Evolutionary conservation across 2,888 invertebrate genomes (phyloP).

Genomic region (Zygaena filipendulae): DNA sequence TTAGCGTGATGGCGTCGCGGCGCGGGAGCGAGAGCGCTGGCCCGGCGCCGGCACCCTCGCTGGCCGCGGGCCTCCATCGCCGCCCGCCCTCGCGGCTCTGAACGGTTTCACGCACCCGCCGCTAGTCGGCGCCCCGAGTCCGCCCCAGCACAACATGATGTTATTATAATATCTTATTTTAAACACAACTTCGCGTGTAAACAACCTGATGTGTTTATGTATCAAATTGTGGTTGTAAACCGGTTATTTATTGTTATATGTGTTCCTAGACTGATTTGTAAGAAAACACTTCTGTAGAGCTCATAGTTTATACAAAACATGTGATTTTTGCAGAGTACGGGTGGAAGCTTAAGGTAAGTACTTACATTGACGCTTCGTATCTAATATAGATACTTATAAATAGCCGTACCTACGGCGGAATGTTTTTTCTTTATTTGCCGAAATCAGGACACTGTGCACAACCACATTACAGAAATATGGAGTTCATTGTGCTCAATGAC

Average conservation of each 20-base stretch:
- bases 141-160: conserved; percentile 51
- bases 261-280: neutral
- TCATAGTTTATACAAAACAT: conserved; percentile 10
- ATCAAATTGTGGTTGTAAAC: conserved; percentile 23
- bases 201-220: conserved; percentile 51
- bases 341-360: conserved; percentile 29
- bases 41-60: conserved; percentile 25
- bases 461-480: too few relatives aligned
- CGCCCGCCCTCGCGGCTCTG: conserved; percentile 39
- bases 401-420: too few relatives aligned
- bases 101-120: conserved; percentile 35
- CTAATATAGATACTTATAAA: too few relatives aligned
- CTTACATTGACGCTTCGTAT: too few relatives aligned
- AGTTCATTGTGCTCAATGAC: too few relatives aligned
- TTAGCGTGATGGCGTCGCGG: conserved; percentile 43
- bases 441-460: too few relatives aligned
- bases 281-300: conserved; percentile 1
- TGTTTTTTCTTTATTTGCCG: too few relatives aligned
- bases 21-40: conserved; percentile 42
- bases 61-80: too few relatives aligned
- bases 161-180: conserved; percentile 39
- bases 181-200: conserved; percentile 48
- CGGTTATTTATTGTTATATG: too few relatives aligned
- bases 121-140: conserved; percentile 59
- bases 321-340: too few relatives aligned